Percentiles rank a stretch among this genome's conserved stretches.
phyloP scores from a whole-genome alignment of 2,797 vertebrate genomes.

The Pogoniulus pusillus region DNA sequence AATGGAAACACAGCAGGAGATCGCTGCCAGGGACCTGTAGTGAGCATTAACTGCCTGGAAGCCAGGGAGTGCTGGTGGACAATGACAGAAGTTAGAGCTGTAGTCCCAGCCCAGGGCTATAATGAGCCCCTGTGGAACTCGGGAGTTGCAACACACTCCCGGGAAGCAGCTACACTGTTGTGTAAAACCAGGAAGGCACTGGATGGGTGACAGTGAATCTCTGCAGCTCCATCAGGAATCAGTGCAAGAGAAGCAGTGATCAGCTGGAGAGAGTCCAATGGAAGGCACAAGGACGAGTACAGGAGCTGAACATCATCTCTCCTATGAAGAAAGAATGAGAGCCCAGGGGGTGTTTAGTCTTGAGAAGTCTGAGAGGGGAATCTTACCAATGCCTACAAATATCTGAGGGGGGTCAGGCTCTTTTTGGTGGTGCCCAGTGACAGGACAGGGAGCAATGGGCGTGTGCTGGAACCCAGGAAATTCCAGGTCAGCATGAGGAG shows the following conservation, averaged over 20 bases:
- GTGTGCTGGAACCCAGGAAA: no score
- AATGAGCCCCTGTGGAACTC: background rate
- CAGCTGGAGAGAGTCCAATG: no score
- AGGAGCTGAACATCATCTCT: no score
- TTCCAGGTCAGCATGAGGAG: no score
- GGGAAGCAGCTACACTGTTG: background rate
- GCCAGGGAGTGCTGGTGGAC: background rate
- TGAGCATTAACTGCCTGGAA: slow-evolving; percentile 30
- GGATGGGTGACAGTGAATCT: background rate
- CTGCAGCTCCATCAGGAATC: background rate
- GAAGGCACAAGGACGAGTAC: no score
- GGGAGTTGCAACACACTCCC: slow-evolving; percentile 9
- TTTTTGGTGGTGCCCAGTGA: no score
- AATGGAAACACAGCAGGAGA: background rate
- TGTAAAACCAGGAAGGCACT: background rate
- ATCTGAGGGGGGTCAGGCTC: no score
- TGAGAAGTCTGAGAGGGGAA: no score
- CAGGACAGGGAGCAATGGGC: no score
- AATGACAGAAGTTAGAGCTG: slow-evolving; percentile 48
- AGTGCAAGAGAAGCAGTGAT: background rate
- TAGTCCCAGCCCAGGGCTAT: background rate
- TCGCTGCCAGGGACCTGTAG: background rate
- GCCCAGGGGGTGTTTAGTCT: no score
- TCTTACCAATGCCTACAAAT: no score
- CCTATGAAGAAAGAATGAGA: no score